Conservation (phyloP, 30 jellyfish, hydroid and myxozoan genomes). For the Morbakka virulenta region DNA sequence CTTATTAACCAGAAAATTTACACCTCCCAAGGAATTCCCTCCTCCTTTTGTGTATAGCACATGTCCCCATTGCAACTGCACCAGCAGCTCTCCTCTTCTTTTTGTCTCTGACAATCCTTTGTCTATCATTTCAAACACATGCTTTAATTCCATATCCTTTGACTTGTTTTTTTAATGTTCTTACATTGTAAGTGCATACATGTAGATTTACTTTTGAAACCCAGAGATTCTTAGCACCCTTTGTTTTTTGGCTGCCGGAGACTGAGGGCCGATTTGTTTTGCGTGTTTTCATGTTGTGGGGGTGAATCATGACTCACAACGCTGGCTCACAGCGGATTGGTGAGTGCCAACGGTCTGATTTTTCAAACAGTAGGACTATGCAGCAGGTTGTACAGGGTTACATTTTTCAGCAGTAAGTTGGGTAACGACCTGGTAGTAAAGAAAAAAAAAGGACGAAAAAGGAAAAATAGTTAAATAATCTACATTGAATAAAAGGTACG, state of each 20-base stretch:
- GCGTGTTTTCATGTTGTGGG: slow-evolving; percentile 48
- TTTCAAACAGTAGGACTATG: no score
- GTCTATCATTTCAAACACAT: not conserved
- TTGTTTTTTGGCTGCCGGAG: slow-evolving; percentile 64
- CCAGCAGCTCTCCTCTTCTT: slow-evolving; percentile 29
- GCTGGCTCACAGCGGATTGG: slow-evolving; percentile 57
- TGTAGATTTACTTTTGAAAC: slow-evolving; percentile 17
- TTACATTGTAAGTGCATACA: slow-evolving; percentile 43
- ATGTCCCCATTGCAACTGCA: slow-evolving; percentile 37
- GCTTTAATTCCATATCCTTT: slow-evolving; percentile 6
- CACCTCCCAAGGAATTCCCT: slow-evolving; percentile 23
- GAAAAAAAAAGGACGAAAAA: no score
- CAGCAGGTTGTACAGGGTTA: no score
- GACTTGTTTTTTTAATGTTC: slow-evolving; percentile 10
- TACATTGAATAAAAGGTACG: no score
- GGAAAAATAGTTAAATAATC: no score
- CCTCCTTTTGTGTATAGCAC: slow-evolving; percentile 40
- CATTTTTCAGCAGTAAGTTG: no score
- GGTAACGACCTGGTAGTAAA: no score
- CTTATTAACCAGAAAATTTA: slow-evolving; percentile 38
- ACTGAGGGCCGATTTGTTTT: slow-evolving; percentile 46
- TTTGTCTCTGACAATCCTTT: slow-evolving; percentile 30
- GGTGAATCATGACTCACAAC: slow-evolving; percentile 49
- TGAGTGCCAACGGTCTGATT: no score
- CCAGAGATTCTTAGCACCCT: slow-evolving; percentile 63